Evolutionary conservation across 1,140 invertebrate species (phyloP).

Genomic region (Xylocopa sonorina): DNA sequence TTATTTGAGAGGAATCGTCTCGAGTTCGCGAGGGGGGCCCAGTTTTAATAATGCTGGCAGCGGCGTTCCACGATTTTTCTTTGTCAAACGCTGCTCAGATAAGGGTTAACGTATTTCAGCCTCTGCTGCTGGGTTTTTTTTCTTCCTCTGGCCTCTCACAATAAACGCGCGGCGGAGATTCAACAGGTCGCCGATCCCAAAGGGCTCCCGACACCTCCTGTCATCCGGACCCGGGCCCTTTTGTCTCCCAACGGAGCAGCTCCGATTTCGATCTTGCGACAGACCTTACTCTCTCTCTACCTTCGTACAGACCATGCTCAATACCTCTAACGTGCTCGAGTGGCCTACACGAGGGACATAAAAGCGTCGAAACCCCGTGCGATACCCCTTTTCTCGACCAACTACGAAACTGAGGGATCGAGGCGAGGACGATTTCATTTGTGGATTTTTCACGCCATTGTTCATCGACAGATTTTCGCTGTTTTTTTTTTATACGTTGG

Average conservation of each 20-base stretch:
- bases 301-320: no score
- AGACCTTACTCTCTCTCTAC: slow-evolving; percentile 53
- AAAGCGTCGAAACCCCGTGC: slow-evolving; percentile 64
- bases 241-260: slow-evolving; percentile 62
- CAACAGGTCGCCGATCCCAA: slow-evolving; percentile 59
- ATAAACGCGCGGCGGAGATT: slow-evolving; percentile 52
- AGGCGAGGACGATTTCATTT: no score
- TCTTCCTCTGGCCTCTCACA: slow-evolving; percentile 54
- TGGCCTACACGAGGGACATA: slow-evolving; percentile 57
- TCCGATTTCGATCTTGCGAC: slow-evolving; percentile 69
- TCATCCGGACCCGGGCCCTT: slow-evolving; percentile 49
- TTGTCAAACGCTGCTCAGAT: slow-evolving; percentile 42
- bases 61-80: slow-evolving; percentile 13
- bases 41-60: no score
- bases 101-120: slow-evolving; percentile 52
- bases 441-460: no score
- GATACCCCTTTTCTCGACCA: no score
- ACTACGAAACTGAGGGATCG: no score
- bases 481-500: no score
- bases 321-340: slow-evolving; percentile 62
- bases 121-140: slow-evolving; percentile 23
- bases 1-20: no score
- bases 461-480: no score
- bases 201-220: slow-evolving; percentile 57
- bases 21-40: no score